phyloP scores from a whole-genome alignment of 37 sponge, comb jelly and placozoan species.

The Ianthella basta region DNA sequence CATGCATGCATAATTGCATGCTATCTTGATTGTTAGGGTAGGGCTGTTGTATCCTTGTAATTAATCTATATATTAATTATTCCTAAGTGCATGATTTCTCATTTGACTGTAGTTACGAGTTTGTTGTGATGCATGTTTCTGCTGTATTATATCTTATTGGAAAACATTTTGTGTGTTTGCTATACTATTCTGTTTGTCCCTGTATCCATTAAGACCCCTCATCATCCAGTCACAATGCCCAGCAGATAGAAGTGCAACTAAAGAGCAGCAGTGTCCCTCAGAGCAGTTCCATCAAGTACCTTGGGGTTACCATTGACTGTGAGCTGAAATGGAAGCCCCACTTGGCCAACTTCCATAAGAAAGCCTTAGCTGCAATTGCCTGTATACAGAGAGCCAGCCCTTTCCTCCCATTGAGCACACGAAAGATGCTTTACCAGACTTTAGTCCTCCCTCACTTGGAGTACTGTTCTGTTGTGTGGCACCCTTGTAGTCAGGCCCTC shows the following conservation, averaged over 20 bases:
- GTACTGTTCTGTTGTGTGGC: not conserved
- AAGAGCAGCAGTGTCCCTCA: not conserved
- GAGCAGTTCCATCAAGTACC: not conserved
- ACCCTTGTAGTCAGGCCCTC: not conserved
- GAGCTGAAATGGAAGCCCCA: not conserved
- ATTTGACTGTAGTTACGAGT: too few species aligned
- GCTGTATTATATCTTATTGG: too few species aligned
- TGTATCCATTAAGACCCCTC: too few species aligned
- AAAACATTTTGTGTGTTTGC: too few species aligned
- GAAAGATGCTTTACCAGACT: too few species aligned
- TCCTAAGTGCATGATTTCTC: too few species aligned
- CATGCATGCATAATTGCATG: too few species aligned
- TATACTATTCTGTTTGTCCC: too few species aligned
- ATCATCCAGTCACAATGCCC: not conserved
- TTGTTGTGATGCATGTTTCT: too few species aligned
- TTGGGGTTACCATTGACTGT: not conserved
- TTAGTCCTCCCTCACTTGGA: not conserved
- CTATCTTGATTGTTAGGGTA: too few species aligned
- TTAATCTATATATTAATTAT: too few species aligned
- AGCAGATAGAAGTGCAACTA: not conserved
- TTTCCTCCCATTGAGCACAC: not conserved
- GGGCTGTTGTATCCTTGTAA: too few species aligned
- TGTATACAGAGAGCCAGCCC: not conserved
- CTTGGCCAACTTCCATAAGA: not conserved
- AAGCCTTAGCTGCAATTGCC: not conserved